Base-by-base conservation (phyloP, 2,888 invertebrate species). In the Nemoura dubitans region DNA sequence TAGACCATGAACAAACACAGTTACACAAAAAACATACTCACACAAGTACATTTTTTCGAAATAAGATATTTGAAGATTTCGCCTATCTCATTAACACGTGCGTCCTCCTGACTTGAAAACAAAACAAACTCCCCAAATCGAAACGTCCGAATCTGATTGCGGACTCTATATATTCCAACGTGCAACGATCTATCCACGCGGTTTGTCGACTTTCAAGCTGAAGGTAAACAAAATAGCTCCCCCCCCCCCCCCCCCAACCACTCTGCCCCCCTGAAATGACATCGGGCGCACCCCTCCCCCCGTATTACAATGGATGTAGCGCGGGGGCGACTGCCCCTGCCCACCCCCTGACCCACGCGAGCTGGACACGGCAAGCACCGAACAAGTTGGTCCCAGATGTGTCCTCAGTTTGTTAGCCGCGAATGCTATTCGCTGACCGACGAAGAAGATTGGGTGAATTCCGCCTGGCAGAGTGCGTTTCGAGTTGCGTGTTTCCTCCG, bases 311-410 rank as follows among this genome's bases (percentile, higher is more conserved):
- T n/a, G n/a, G n/a, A n/a, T n/a, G n/a, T n/a, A n/a, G n/a, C n/a
- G n/a, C n/a, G n/a, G n/a, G n/a, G n/a, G n/a, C n/a, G n/a, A n/a
- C n/a, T n/a, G n/a, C n/a, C n/a, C n/a, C n/a, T n/a, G n/a, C n/a
- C n/a, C n/a, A n/a, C n/a, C n/a, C n/a, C n/a, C n/a, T n/a, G n/a
- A n/a, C n/a, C n/a, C n/a, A n/a, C n/a, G n/a, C n/a, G 26, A 16
- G 26, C 78, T 78, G 78, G 78, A 78, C 78, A 26, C 10, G 28
- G 78, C 7, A 78, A 78, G 78, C n/a, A 26, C 7, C 16, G 26
- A 78, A 78, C 78, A 78, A 78, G 78, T 78, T 78, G 28, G 27
- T 78, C 78, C 78, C 78, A 78, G 78, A 28, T 78, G 78, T 27
- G 27, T 28, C 78, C 16, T 59, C 59, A 59, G 59, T 59, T 59